Evolutionary conservation across 2,888 invertebrate genomes (phyloP).

Genomic region (Lomographa bimaculata): DNA sequence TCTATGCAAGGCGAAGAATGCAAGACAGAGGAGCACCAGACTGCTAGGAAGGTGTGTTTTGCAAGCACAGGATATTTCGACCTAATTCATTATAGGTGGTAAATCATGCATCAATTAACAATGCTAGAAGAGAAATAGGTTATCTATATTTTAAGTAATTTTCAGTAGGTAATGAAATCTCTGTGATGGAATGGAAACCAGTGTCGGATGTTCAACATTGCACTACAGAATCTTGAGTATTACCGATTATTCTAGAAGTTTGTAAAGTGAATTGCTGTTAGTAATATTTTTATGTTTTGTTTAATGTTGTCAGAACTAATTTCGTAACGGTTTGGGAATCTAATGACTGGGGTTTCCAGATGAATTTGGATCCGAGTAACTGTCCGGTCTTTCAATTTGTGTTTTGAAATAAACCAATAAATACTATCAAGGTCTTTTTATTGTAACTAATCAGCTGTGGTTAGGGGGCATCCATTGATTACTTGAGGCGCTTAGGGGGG

Average conservation of each 20-base stretch:
- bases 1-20: constrained; percentile 77
- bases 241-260: constrained; percentile 72
- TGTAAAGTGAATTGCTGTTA: constrained; percentile 76
- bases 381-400: constrained; percentile 79
- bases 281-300: constrained; percentile 78
- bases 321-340: constrained; percentile 73
- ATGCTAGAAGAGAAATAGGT: constrained; percentile 69
- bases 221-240: constrained; percentile 76
- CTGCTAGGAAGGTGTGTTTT: constrained; percentile 60
- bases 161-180: constrained; percentile 74
- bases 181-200: constrained; percentile 79
- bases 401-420: constrained; percentile 80
- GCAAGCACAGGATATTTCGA: constrained; percentile 65
- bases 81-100: constrained; percentile 65
- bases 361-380: constrained; percentile 72
- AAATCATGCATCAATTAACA: constrained; percentile 73
- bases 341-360: constrained; percentile 62
- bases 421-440: constrained; percentile 42
- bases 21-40: constrained; percentile 54
- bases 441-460: neutral
- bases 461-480: too few species aligned
- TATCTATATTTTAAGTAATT: constrained; percentile 71
- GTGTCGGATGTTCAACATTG: constrained; percentile 69
- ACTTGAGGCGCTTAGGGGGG: too few species aligned
- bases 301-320: constrained; percentile 80